Base-by-base conservation (phyloP, 2,888 invertebrate genomes). In the Vesta saturnalis region DNA sequence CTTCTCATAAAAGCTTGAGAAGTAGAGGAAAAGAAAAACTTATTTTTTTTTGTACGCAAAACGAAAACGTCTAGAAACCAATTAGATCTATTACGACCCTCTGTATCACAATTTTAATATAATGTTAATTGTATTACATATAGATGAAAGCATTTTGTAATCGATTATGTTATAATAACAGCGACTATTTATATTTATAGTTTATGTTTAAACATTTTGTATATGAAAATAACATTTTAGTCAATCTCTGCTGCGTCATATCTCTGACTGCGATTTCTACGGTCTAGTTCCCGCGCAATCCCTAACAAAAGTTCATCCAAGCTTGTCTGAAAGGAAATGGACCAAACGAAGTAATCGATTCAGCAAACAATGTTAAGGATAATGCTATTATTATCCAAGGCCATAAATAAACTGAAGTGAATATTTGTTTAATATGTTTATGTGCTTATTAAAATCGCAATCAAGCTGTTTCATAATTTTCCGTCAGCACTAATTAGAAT, bases 291-390 rank as follows among this genome's bases (percentile, higher is more conserved):
- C 72, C 69, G 64, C 70, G 64, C 72, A 73, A 66, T 67, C 70
- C 65, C 68, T 64, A 72, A 73, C 71, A 72, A 73, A 67, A 69
- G 70, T 60, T 63, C 66, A 64, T 56, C 64, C 67, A 70, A 68
- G 66, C 69, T 69, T 69, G 68, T 66, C 71, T 71, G 70, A 70
- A 69, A 71, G 74, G 72, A 74, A 74, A 74, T 71, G 69, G 65
- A 68, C 71, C 70, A 72, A 75, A 69, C 70, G 72, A 69, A 71
- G 71, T 65, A 73, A 77, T 75, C 75, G 75, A 76, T 75, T 75
- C 75, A 69, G 74, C 75, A 56, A 67, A 67, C 67, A 62, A 57
- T 61, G 61, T 67, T 67, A 58, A 61, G 57, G 54, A 61, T 61
- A 61, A 67, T 67, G 35, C 47, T 62, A 16, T 46, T 60, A 30